phyloP scores from a whole-genome alignment of 2,888 invertebrate genomes.

The Caenorhabditis japonica region DNA sequence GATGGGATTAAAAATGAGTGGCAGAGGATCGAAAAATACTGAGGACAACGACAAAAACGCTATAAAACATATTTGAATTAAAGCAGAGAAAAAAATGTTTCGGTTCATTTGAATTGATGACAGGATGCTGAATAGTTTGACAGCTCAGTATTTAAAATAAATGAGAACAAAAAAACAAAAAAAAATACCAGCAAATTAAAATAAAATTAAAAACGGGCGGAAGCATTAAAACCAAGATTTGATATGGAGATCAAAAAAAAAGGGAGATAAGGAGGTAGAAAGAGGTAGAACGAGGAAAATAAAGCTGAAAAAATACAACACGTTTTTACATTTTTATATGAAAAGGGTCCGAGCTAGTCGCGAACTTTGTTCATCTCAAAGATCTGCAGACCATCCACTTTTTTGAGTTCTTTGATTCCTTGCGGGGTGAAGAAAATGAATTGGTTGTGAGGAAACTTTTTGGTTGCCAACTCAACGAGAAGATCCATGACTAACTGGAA shows the following conservation, averaged over 20 bases:
- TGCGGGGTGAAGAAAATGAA: constrained; percentile 77
- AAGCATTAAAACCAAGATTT: neutral
- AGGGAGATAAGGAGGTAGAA: neutral
- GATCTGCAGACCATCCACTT: constrained; percentile 55
- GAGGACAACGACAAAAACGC: no score
- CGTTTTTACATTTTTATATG: no score
- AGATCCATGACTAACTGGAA: constrained; percentile 73
- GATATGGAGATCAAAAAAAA: neutral
- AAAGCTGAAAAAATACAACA: no score
- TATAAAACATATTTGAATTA: no score
- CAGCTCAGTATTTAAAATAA: no score
- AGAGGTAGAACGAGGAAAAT: neutral
- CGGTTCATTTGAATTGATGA: no score
- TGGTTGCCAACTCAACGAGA: constrained; percentile 68
- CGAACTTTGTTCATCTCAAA: constrained; percentile 63
- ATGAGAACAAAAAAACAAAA: neutral
- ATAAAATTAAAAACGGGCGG: neutral
- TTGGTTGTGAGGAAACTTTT: constrained; percentile 65
- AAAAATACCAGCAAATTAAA: neutral
- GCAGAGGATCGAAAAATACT: no score
- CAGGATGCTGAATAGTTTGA: no score
- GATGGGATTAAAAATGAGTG: no score
- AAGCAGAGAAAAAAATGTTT: no score
- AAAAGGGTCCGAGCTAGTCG: no score
- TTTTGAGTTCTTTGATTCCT: constrained; percentile 67